These are phyloP conservation scores for Atractosteus spatula DNA, from an alignment of 2,113 vertebrate genomes.

Conservation along the genomic window DNA sequence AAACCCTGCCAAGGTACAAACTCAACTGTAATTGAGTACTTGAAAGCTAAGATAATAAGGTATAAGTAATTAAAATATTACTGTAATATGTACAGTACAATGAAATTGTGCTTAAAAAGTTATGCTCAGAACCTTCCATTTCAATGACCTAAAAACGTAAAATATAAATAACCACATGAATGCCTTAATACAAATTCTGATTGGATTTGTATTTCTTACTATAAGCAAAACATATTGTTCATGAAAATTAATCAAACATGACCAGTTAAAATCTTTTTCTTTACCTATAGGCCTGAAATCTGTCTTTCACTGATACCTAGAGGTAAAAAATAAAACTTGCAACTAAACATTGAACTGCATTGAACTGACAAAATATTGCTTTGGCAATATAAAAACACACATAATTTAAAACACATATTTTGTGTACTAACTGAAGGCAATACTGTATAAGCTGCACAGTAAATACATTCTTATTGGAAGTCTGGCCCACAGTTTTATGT, in stretches of 20 bases:
- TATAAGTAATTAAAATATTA: no score
- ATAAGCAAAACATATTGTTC: background rate
- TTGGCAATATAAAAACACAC: no score
- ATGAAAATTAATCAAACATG: background rate
- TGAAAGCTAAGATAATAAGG: no score
- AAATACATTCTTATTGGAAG: no score
- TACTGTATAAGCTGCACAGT: no score
- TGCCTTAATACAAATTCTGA: background rate
- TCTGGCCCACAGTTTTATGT: no score
- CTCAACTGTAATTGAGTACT: no score
- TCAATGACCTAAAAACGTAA: background rate
- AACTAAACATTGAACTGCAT: background rate
- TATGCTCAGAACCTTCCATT: background rate
- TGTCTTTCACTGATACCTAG: background rate
- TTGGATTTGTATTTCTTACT: background rate
- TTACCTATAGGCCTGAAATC: background rate
- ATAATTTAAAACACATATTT: no score
- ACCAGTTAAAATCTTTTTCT: background rate
- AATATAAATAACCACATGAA: background rate
- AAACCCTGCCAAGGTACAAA: no score
- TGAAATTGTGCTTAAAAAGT: background rate
- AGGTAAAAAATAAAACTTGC: background rate
- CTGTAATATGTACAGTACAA: no score
- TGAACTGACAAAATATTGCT: no score
- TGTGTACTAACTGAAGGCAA: no score